Evolutionary conservation across 2,113 vertebrate species (phyloP), one percentile per base, ranked within the genome.

Genomic region (Abramis brama): DNA sequence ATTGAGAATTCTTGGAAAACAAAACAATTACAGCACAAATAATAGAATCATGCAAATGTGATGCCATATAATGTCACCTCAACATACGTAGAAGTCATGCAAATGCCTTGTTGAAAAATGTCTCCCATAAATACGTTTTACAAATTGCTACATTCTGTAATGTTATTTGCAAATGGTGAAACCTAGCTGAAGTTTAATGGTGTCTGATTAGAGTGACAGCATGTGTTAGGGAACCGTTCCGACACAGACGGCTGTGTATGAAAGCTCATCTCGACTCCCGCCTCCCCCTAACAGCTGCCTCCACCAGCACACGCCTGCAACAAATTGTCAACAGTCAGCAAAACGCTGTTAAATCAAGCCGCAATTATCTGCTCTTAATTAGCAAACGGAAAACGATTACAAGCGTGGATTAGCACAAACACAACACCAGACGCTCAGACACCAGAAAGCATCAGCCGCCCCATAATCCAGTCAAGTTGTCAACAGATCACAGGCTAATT

Each of bases 321-420:
- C 79, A 77, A 78, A 75, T 74, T 83, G 91, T 93, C 92, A 91
- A 91, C 89, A 90, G 90, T 89, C 92, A 91, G 92, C 90, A 85
- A 88, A 86, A 59, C 45, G 27, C 92, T 86, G 90, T 93, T 92
- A 94, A 88, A 90, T 88, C 78, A 88, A 91, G 88, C 90, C 89
- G 85, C 91, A 93, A 94, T 91, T 92, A 93, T 90, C 92, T 91
- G 91, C 90, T 92, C 92, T 92, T 93, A 94, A 95, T 95, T 95
- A 95, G 92, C 89, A 93, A 77, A 88, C 86, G 83, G 85, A 89
- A 88, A 90, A 91, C 93, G 93, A 94, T 95, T 93, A 94, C 91
- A 90, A 91, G 89, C 9, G 91, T 84, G 92, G 90, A 90, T 92
- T 93, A 92, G 91, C 90, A 88, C 83, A 91, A 92, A 93, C 92